phyloP scores from a whole-genome alignment of 2,113 vertebrate species.

The Gadus chalcogrammus region DNA sequence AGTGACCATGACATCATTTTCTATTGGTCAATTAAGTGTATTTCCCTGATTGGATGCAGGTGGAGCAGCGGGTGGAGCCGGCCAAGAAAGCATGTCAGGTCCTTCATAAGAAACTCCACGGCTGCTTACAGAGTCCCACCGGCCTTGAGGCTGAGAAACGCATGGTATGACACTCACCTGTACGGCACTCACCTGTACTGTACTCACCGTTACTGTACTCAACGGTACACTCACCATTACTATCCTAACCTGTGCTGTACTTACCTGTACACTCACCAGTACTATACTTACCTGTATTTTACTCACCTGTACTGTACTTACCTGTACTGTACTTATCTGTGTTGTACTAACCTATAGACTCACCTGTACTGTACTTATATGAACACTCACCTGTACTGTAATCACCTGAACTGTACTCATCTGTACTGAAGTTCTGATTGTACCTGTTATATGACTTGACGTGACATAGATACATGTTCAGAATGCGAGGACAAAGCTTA shows the following conservation, averaged over 20 bases:
- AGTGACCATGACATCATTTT: not conserved
- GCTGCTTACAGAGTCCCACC: conserved; percentile 86
- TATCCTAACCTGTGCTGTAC: not conserved
- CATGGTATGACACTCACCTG: conserved; percentile 72
- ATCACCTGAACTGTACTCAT: too few relatives aligned
- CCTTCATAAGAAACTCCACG: conserved; percentile 86
- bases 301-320: too few relatives aligned
- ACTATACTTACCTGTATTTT: too few relatives aligned
- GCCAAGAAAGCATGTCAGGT: conserved; percentile 85
- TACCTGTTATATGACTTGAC: too few relatives aligned
- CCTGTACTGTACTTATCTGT: too few relatives aligned
- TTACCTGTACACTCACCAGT: not conserved
- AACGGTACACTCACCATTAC: not conserved
- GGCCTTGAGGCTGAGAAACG: conserved; percentile 87
- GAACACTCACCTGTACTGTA: too few relatives aligned
- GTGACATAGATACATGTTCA: too few relatives aligned
- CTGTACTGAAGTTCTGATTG: too few relatives aligned
- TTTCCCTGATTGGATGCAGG: conserved; percentile 65
- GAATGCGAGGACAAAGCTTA: too few relatives aligned
- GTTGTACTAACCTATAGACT: not conserved
- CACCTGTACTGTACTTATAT: too few relatives aligned
- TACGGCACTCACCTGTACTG: not conserved
- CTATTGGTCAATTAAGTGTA: not conserved
- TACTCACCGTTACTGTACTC: not conserved
- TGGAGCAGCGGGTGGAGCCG: conserved; percentile 91